Evolutionary conservation across 2,888 invertebrate species (phyloP), one percentile per base, ranked within the genome.

Genomic region (Orthosia gracilis): DNA sequence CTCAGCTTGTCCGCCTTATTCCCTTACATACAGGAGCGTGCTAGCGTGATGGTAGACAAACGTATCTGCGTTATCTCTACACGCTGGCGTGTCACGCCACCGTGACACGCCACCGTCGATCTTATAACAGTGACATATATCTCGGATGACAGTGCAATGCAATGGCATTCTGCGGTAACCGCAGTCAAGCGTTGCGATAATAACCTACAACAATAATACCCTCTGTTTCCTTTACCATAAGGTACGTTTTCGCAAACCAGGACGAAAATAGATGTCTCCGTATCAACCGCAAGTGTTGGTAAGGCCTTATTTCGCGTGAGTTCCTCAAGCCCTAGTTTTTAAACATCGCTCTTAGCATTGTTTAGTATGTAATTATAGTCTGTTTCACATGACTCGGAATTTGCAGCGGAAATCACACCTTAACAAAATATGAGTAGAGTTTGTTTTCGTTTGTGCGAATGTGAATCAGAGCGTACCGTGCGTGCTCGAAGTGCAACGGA

Each of bases 51-150:
- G 54, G 61, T 69, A 76, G 69, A 82, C 77, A 77, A 82, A 77
- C 67, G 50, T 80, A 83, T 79, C 82, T 62, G 54, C 69, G 84
- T 77, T 84, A 84, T 86, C 84, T 80, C 40, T 45, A 55, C 77
- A 63, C 70, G 69, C 76, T 66, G 57, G 50, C 45, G 76, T 76
- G 80, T 82, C 85, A 83, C 80, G 80, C 80, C 62, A 79, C 76
- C 71, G 74, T 76, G 80, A 83, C 85, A 83, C 80, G 80, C 80
- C 62, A 79, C 76, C 71, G 74, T 78, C 82, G 81, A 87, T 91
- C 89, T 90, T 89, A 92, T 92, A 92, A 92, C 92, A 93, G 91
- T 94, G 94, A 93, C 93, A 93, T 89, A 92, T 90, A 93, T 90
- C 89, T 91, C 83, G 87, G 88, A 91, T 91, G 91, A 89, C 89